Evolutionary conservation across 2,113 vertebrate species (phyloP).

Genomic region (Cephalophus harveyi): DNA sequence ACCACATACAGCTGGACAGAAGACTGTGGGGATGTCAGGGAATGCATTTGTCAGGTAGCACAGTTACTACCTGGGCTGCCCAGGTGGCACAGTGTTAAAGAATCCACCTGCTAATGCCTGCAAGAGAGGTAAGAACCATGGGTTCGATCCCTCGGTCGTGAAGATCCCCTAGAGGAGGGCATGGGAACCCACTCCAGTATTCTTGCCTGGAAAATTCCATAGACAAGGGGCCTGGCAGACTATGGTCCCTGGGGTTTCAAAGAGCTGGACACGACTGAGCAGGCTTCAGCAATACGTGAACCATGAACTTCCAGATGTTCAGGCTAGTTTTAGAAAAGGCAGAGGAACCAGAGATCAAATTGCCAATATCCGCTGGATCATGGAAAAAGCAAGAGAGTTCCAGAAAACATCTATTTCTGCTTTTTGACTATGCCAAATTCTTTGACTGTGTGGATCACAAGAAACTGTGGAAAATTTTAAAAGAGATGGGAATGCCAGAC

Average conservation of each 20-base stretch:
- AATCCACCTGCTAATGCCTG: background rate
- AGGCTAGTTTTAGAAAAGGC: too few relatives aligned
- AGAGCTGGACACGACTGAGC: background rate
- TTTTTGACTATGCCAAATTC: too few relatives aligned
- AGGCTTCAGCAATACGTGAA: background rate
- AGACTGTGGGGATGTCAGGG: constrained; percentile 15
- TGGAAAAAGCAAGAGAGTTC: too few relatives aligned
- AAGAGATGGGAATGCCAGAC: too few relatives aligned
- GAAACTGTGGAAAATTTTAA: too few relatives aligned
- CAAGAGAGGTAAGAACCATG: background rate
- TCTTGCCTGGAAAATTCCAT: background rate
- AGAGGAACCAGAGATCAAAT: too few relatives aligned
- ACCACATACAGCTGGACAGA: background rate
- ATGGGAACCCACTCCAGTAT: background rate
- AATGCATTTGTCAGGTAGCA: background rate
- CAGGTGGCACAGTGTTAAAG: background rate
- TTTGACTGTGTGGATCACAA: too few relatives aligned
- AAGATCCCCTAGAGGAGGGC: background rate
- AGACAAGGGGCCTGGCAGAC: background rate
- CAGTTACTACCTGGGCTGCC: background rate
- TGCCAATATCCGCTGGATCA: too few relatives aligned
- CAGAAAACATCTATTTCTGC: too few relatives aligned
- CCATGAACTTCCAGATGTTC: too few relatives aligned
- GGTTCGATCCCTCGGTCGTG: rapidly evolving
- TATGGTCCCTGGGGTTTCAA: background rate